phyloP scores from a whole-genome alignment of 2,797 vertebrate species.

The Premnoplex brunnescens region DNA sequence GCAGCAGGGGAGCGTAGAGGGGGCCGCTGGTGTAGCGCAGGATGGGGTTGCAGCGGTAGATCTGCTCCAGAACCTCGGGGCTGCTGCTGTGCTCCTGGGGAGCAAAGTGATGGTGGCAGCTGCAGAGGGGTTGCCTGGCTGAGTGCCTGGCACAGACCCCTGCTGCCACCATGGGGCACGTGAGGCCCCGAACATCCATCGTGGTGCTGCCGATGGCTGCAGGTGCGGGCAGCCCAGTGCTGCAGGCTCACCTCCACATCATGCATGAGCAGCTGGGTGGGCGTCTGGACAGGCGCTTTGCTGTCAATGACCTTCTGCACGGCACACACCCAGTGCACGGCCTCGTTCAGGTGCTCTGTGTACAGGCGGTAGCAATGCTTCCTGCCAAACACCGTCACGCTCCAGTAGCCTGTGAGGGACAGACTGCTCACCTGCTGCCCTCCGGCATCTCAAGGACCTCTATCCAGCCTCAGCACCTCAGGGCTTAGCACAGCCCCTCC shows the following conservation, averaged over 20 bases:
- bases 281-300: conserved; percentile 91
- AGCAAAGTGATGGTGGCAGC: neutral
- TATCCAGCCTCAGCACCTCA: fast-evolving
- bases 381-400: conserved; percentile 90
- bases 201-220: fast-evolving
- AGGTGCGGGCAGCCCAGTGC: fast-evolving
- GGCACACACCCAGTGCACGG: conserved; percentile 90
- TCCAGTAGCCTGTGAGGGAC: conserved; percentile 87
- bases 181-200: fast-evolving
- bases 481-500: neutral
- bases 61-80: conserved; percentile 91
- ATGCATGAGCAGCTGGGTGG: conserved; percentile 92
- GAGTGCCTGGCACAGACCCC: neutral
- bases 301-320: conserved; percentile 92
- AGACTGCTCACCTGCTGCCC: neutral
- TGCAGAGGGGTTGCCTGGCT: neutral
- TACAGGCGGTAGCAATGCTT: conserved; percentile 92
- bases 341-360: conserved; percentile 92
- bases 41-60: conserved; percentile 92
- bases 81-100: conserved; percentile 88
- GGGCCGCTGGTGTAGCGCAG: conserved; percentile 90
- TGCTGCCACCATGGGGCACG: fast-evolving
- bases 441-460: neutral
- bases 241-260: conserved; percentile 86
- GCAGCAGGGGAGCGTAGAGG: conserved; percentile 91